phyloP scores from a whole-genome alignment of 2,113 vertebrate species.

The Phasianus colchicus region DNA sequence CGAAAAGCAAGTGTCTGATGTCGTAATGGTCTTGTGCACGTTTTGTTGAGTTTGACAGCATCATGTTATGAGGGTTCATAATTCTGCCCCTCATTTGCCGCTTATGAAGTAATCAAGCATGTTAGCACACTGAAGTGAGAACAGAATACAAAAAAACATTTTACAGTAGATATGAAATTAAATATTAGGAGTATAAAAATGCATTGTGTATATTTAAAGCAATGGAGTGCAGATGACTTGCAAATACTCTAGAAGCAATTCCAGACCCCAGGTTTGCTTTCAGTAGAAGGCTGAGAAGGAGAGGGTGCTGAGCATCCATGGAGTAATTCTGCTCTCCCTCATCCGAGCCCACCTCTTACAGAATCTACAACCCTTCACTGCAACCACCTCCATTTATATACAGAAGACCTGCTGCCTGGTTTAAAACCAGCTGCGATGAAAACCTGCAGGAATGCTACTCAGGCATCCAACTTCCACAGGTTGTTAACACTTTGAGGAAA shows the following conservation, averaged over 20 bases:
- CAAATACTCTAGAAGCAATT: background rate
- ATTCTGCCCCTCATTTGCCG: conserved; percentile 42
- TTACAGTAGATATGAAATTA: background rate
- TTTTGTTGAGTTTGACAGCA: conserved; percentile 67
- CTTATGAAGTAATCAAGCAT: conserved; percentile 53
- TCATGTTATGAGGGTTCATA: conserved; percentile 51
- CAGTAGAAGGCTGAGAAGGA: background rate
- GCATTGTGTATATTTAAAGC: background rate
- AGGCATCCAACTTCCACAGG: conserved; percentile 19
- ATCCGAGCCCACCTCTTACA: background rate
- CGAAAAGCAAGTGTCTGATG: conserved; percentile 55
- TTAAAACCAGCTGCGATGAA: background rate
- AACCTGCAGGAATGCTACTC: background rate
- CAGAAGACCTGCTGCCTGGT: background rate
- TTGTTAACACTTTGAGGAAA: conserved; percentile 27
- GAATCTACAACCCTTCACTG: background rate
- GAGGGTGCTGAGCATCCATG: background rate
- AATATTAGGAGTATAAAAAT: background rate
- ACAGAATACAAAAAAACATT: background rate
- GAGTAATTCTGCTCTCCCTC: background rate
- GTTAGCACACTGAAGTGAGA: background rate
- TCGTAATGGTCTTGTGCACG: conserved; percentile 43
- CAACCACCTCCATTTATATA: background rate
- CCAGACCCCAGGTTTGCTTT: background rate
- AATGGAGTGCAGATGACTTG: background rate